These are phyloP conservation scores for Triplophysa tibetana DNA, from an alignment of 2,113 vertebrate genomes.

Conservation along the genomic window DNA sequence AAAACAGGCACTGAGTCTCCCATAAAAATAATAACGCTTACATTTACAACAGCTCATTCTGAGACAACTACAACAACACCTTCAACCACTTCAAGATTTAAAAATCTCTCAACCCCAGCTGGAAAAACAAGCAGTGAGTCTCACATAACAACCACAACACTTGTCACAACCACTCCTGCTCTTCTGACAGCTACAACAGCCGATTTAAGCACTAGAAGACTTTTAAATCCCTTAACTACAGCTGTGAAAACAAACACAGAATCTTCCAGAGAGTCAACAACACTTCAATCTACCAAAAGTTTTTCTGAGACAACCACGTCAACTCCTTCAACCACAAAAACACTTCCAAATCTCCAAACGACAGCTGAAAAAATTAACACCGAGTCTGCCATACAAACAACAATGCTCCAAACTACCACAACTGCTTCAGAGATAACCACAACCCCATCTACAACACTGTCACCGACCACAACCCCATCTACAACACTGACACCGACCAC, in stretches of 20 bases:
- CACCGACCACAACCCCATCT: not conserved
- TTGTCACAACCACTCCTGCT: too few species aligned
- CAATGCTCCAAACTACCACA: too few species aligned
- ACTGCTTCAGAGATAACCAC: not conserved
- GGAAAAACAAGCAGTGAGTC: not conserved
- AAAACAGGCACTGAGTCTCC: not conserved
- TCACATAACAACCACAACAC: not conserved
- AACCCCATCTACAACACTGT: not conserved
- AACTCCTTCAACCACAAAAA: not conserved
- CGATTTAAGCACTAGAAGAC: not conserved
- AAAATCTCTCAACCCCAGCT: not conserved
- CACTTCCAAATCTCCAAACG: not conserved
- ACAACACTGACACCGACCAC: too few species aligned
- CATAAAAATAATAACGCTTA: not conserved
- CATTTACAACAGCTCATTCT: not conserved
- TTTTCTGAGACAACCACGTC: not conserved
- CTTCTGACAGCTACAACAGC: too few species aligned
- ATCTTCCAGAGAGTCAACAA: not conserved
- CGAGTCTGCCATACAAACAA: not conserved
- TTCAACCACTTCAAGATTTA: not conserved
- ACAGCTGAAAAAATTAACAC: not conserved
- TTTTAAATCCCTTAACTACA: too few species aligned
- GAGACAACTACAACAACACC: not conserved
- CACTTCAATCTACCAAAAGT: not conserved
- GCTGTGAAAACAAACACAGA: not conserved